phyloP scores from a whole-genome alignment of 2,113 vertebrate species.

The Gymnogyps californianus region DNA sequence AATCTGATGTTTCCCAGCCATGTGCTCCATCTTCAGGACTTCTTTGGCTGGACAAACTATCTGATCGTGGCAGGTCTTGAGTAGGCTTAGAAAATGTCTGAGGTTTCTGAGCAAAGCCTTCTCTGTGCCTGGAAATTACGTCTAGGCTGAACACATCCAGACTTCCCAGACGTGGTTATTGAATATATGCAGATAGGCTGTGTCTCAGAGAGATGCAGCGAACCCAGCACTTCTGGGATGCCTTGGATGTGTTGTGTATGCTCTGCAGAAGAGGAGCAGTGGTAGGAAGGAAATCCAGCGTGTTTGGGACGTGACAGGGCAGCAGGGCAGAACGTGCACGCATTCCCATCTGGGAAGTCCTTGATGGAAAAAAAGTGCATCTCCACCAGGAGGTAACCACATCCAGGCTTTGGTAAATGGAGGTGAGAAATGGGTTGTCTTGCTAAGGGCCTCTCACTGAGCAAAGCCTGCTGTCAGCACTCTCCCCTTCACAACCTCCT shows the following conservation, averaged over 20 bases:
- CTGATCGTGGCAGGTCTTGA: background rate
- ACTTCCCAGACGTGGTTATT: background rate
- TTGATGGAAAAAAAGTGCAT: background rate
- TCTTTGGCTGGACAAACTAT: background rate
- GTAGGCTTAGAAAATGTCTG: background rate
- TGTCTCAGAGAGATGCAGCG: background rate
- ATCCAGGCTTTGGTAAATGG: background rate
- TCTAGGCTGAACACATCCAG: background rate
- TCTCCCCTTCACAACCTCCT: background rate
- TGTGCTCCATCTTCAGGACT: constrained; percentile 5
- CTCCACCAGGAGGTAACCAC: background rate
- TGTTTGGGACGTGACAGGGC: background rate
- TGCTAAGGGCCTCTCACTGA: background rate
- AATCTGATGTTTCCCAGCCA: background rate
- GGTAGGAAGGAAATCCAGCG: background rate
- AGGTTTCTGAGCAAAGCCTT: background rate
- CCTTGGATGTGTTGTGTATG: background rate
- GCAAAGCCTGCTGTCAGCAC: constrained; percentile 49
- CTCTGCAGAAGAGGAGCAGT: background rate
- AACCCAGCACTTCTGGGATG: background rate
- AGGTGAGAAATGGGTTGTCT: background rate
- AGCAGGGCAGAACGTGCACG: background rate
- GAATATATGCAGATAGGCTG: background rate
- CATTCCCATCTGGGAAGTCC: background rate
- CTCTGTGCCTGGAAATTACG: background rate